phyloP scores from a whole-genome alignment of 2,888 invertebrate genomes.

The Dryadula phaetusa region DNA sequence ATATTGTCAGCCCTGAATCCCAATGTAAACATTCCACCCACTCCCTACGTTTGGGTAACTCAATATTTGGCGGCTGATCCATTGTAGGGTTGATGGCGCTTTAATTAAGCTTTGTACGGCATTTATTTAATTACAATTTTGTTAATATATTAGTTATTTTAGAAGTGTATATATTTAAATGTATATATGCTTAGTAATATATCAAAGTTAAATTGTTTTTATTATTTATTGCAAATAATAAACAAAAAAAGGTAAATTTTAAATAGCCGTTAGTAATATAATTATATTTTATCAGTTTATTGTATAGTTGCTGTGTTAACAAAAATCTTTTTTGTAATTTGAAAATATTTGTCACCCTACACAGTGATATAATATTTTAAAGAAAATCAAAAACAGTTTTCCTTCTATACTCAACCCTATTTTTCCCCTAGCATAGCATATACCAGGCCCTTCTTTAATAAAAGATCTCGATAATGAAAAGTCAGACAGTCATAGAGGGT shows the following conservation, averaged over 20 bases:
- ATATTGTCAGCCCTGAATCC: slow-evolving; percentile 71
- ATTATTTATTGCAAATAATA: not conserved
- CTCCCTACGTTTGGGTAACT: slow-evolving; percentile 64
- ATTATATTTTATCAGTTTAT: too few species aligned
- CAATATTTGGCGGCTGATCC: slow-evolving; percentile 60
- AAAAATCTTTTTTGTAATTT: not conserved
- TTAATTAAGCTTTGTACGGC: not conserved
- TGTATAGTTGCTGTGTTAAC: not conserved
- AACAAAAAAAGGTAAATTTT: not conserved
- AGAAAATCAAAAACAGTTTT: not conserved
- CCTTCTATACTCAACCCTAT: slow-evolving; percentile 64
- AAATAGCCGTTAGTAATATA: too few species aligned
- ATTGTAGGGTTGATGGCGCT: slow-evolving; percentile 42
- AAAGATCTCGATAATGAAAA: slow-evolving; percentile 85
- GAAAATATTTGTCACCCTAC: not conserved
- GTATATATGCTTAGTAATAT: not conserved
- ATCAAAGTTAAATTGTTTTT: not conserved
- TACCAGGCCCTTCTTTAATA: slow-evolving; percentile 79
- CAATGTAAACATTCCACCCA: slow-evolving; percentile 75
- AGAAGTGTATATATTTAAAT: not conserved
- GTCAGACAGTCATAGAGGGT: slow-evolving; percentile 83
- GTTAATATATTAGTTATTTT: not conserved
- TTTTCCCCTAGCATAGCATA: slow-evolving; percentile 59
- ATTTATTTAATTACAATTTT: not conserved
- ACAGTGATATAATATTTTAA: not conserved